Base-by-base conservation (phyloP, 1,140 invertebrate genomes). In the Lasioglossum albipes region DNA sequence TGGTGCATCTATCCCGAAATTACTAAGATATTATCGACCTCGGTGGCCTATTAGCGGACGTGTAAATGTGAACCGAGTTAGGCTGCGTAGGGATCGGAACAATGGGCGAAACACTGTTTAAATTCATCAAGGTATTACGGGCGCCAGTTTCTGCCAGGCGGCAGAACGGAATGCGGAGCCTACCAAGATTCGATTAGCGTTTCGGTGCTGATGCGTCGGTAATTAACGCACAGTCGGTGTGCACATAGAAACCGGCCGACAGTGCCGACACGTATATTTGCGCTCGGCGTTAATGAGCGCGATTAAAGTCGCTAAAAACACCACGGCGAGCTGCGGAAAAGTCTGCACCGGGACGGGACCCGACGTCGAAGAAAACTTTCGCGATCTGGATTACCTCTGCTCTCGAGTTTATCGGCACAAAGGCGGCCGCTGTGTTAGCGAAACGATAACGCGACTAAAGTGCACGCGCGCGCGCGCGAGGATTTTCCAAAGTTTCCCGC, bases 171-270 rank as follows among this genome's bases (percentile, higher is more conserved):
- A 79, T 45, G 42, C 66, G 36, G 12, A 27, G 36, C 64, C 45
- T 49, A 45, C 31, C 16, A 52, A n/a, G 57, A 78, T 78, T 78
- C 57, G 59, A 78, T 78, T 78, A 71, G 31, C 27, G 75, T 78
- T 71, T 72, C 68, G 59, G 31, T 42, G 68, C 18, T 78, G 75
- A 78, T 52, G 75, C 31, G 59, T 31, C 59, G 20, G 31, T 61
- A 71, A 78, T 72, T 72, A 54, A 78, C 57, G 59, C 54, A 62
- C 57, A 49, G 41, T 22, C 22, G 74, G 18, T 18, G 42, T 49
- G 66, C 20, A 27, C 57, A 57, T 42, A 41, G 52, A 59, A 61
- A 77, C 22, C 61, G 5, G 57, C n/a, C 16, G 42, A 16, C 18
- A 13, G 18, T 36, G 22, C 7, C 27, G 41, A 13, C 31, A 42